Evolutionary conservation across 37 sponge, comb jelly and placozoan genomes (phyloP), one percentile per base, ranked within the genome.

Genomic region (Corticium candelabrum): DNA sequence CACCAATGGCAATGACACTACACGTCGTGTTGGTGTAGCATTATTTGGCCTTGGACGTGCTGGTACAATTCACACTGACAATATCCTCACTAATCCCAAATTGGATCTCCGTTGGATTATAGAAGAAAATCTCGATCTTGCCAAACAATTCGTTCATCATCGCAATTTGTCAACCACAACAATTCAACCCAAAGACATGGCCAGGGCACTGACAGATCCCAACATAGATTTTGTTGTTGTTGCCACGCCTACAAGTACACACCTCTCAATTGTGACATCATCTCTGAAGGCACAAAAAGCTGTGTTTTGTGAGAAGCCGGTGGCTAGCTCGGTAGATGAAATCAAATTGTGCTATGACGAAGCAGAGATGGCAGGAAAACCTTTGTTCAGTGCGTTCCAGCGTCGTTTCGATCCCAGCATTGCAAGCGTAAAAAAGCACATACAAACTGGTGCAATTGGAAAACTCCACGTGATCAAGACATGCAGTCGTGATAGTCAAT

Each of bases 221-320:
- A 81, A 86, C 35, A 68, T 92, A 29, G 38, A 82, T 2, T 83
- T 81, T 1, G 86, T 88, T 1, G 43, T 92, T 1, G 78, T 92
- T 0, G 72, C 89, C 40, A 89, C 93, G 30, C 89, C 93, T 0
- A 89, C 93, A 31, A 36, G 68, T 37, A 37, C 80, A 11, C 93
- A 92, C 68, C 85, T 86, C 50, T 37, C 40, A 2, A 89, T 85
- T 62, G 84, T 92, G 37, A 31, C 40, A n/a, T 40, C 34, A 27
- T 67, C 89, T 27, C 80, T 92, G 7, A 4, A 69, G 15, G 87
- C 86, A 0, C 79, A 80, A 2, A 86, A 84, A 50, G 89, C 87
- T 1, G 93, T 92, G 0, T 92, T 92, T 67, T 87, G 93, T 69
- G 93, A 92, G 72, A 92, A 92, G 50, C 93, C 93, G 3, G 74